Conservation (phyloP, 2,113 vertebrate genomes). For the Carettochelys insculpta region DNA sequence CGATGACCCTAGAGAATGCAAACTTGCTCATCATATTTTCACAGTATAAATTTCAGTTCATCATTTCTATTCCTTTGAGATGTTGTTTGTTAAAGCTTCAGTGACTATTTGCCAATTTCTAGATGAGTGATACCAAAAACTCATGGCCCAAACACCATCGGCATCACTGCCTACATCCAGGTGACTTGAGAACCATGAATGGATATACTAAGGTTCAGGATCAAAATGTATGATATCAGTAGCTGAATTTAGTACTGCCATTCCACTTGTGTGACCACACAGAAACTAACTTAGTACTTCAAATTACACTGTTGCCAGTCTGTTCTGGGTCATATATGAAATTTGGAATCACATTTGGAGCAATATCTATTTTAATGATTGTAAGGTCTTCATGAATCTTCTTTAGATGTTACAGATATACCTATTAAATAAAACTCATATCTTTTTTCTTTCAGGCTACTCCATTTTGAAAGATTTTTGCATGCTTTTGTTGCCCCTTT, state of each 20-base stretch:
- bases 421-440: background rate
- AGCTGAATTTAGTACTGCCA: background rate
- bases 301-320: too few relatives aligned
- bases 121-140: background rate
- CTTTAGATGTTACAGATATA: background rate
- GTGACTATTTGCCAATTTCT: background rate
- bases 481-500: too few relatives aligned
- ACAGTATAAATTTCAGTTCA: background rate
- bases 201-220: background rate
- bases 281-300: too few relatives aligned
- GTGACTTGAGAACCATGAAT: background rate
- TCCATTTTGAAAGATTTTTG: too few relatives aligned
- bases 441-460: too few relatives aligned
- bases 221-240: background rate
- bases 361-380: background rate
- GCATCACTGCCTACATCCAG: background rate
- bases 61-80: background rate
- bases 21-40: background rate
- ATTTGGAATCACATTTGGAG: too few relatives aligned
- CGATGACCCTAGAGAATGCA: background rate
- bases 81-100: background rate
- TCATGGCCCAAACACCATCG: background rate
- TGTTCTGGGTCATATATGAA: too few relatives aligned
- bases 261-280: too few relatives aligned
- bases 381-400: background rate